Conservation (phyloP, 2,113 vertebrate genomes). For the Halcyon senegalensis region DNA sequence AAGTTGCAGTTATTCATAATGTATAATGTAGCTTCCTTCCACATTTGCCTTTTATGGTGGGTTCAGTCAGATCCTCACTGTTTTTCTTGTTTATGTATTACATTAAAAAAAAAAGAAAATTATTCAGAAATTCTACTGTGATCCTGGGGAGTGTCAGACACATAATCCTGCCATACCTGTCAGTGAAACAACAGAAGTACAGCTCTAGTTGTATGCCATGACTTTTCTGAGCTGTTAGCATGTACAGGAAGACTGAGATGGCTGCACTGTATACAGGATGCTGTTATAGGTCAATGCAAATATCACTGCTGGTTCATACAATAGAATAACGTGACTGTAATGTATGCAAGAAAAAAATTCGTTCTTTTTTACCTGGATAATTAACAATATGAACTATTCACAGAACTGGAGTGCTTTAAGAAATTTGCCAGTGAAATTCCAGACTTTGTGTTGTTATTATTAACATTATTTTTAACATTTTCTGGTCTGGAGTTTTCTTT, state of each 20-base stretch:
- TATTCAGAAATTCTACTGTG: neutral
- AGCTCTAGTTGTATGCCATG: neutral
- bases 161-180: neutral
- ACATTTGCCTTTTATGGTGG: neutral
- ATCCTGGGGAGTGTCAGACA: neutral
- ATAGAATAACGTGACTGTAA: neutral
- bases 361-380: neutral
- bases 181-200: neutral
- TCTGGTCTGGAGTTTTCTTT: neutral
- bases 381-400: neutral
- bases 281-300: neutral
- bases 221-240: neutral
- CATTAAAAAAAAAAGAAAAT: neutral
- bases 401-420: neutral
- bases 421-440: neutral
- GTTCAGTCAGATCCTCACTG: neutral
- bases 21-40: constrained; percentile 9
- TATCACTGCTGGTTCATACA: neutral
- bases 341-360: neutral
- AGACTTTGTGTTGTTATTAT: neutral
- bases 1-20: constrained; percentile 28
- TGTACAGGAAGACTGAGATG: neutral
- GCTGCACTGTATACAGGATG: fast-evolving
- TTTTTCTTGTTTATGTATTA: neutral
- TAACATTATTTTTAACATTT: neutral